Conservation (phyloP, 1,140 invertebrate species). For the Psix sp. region DNA sequence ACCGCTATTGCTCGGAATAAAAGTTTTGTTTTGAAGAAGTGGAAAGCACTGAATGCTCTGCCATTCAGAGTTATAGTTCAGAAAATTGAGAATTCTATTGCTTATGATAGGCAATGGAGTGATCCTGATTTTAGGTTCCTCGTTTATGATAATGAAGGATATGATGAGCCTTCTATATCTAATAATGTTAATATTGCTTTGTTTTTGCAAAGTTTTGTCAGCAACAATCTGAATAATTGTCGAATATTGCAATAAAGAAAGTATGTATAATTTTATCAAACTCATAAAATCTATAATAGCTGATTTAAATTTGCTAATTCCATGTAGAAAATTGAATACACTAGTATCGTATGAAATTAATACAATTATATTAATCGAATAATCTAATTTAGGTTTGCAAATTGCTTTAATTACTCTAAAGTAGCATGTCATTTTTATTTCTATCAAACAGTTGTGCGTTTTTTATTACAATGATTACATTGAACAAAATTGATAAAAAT, state of each 20-base stretch:
- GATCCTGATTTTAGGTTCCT: slow-evolving; percentile 30
- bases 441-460: no score
- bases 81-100: neutral
- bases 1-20: slow-evolving; percentile 20
- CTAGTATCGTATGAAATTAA: no score
- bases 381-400: no score
- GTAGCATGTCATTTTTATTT: no score
- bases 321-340: no score
- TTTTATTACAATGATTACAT: no score
- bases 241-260: slow-evolving; percentile 35
- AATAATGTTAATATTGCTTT: slow-evolving; percentile 18
- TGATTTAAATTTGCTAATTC: no score
- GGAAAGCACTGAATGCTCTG: slow-evolving; percentile 22
- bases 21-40: slow-evolving; percentile 45
- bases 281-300: no score
- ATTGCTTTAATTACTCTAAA: no score
- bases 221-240: slow-evolving; percentile 25
- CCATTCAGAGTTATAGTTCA: slow-evolving; percentile 40
- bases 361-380: no score
- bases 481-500: slow-evolving; percentile 1
- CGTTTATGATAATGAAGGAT: slow-evolving; percentile 44
- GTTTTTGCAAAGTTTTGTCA: slow-evolving; percentile 32
- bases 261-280: neutral
- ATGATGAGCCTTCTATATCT: slow-evolving; percentile 26
- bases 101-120: neutral